Evolutionary conservation across 2,113 vertebrate genomes (phyloP).

Genomic region (Oryzias woworae): DNA sequence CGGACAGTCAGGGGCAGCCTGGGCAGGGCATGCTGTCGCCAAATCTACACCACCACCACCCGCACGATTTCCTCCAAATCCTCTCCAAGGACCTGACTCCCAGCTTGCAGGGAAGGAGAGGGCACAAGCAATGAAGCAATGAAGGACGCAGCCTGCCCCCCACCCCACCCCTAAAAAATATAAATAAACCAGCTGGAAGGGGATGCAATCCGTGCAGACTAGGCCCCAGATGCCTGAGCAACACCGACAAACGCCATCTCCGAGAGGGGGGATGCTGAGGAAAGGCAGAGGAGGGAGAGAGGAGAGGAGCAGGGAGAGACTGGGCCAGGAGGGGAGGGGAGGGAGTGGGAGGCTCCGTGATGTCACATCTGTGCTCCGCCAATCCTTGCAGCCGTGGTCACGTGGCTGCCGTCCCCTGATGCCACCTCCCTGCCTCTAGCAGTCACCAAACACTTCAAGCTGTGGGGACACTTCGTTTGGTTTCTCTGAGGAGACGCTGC

Average conservation of each 20-base stretch:
- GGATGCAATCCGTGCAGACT: slow-evolving; percentile 42
- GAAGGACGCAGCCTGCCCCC: slow-evolving; percentile 35
- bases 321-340: slow-evolving; percentile 33
- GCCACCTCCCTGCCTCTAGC: slow-evolving; percentile 44
- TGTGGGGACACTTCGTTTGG: too few species aligned
- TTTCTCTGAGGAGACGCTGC: too few species aligned
- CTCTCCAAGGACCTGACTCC: slow-evolving; percentile 52
- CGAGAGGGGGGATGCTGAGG: slow-evolving; percentile 79
- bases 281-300: slow-evolving; percentile 71
- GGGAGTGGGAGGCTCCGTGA: slow-evolving; percentile 66
- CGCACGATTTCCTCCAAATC: slow-evolving; percentile 58
- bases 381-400: slow-evolving; percentile 83
- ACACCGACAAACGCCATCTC: slow-evolving; percentile 79
- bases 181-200: slow-evolving; percentile 17
- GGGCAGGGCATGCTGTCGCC: slow-evolving; percentile 68
- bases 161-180: slow-evolving; percentile 32
- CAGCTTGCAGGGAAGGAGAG: slow-evolving; percentile 38
- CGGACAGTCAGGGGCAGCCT: slow-evolving; percentile 55
- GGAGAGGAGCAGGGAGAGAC: slow-evolving; percentile 55
- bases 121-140: not conserved
- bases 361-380: slow-evolving; percentile 81
- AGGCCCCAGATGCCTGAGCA: slow-evolving; percentile 75
- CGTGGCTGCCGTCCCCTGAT: slow-evolving; percentile 79
- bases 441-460: slow-evolving; percentile 18
- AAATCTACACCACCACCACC: slow-evolving; percentile 47